phyloP scores from a whole-genome alignment of 2,113 vertebrate species.

The Platichthys stellatus region DNA sequence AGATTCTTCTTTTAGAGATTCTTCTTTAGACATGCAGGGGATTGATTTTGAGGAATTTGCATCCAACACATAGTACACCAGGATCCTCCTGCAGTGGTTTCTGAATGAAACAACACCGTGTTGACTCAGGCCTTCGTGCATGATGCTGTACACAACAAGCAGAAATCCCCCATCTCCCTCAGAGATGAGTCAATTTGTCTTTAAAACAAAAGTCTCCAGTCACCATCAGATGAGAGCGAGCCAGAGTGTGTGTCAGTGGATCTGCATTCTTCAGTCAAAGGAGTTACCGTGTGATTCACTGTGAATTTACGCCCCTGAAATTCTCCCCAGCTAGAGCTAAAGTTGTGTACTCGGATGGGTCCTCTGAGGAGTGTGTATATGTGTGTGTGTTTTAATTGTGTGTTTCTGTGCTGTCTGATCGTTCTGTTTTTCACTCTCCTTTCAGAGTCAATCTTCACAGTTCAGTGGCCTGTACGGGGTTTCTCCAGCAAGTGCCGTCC shows the following conservation, averaged over 20 bases:
- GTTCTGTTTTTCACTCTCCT: slow-evolving; percentile 56
- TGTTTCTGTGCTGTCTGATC: slow-evolving; percentile 45
- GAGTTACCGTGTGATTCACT: slow-evolving; percentile 60
- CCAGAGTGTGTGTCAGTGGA: slow-evolving; percentile 65
- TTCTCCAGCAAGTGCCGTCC: slow-evolving; percentile 81
- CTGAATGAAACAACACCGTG: slow-evolving; percentile 33
- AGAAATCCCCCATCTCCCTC: slow-evolving; percentile 68
- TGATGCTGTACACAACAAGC: slow-evolving; percentile 36
- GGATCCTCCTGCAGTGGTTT: slow-evolving; percentile 21
- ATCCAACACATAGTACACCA: slow-evolving; percentile 32
- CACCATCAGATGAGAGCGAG: slow-evolving; percentile 60
- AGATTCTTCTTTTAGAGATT: not conserved
- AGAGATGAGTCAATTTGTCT: slow-evolving; percentile 76
- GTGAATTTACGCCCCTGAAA: slow-evolving; percentile 40
- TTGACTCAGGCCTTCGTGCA: slow-evolving; percentile 64
- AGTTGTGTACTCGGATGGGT: not conserved
- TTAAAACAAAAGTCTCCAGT: slow-evolving; percentile 70
- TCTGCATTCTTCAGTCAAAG: slow-evolving; percentile 40
- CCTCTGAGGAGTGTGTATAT: not conserved
- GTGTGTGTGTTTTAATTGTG: slow-evolving; percentile 11
- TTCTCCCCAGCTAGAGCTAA: not conserved
- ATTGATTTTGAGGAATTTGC: slow-evolving; percentile 29
- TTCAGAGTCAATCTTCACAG: slow-evolving; percentile 90
- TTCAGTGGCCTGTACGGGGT: slow-evolving; percentile 89
- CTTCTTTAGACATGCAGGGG: not conserved